Percentiles rank a stretch among this genome's conserved stretches.
These are phyloP conservation scores for Epinephelus coioides DNA, from an alignment of 2,797 vertebrate genomes.

Conservation along the genomic window DNA sequence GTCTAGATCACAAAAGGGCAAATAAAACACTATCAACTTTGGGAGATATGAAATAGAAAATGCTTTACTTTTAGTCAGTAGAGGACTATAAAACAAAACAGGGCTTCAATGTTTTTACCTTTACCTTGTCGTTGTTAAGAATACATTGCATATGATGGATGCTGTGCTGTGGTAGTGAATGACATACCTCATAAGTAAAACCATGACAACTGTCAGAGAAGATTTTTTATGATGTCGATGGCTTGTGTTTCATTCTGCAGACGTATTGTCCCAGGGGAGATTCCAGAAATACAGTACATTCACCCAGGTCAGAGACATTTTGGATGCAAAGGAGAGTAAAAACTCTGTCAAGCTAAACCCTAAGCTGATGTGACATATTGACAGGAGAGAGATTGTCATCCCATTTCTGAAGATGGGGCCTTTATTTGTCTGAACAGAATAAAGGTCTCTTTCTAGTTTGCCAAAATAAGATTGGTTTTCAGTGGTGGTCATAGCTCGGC, in stretches of 20 bases:
- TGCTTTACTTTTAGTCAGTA: too few relatives aligned
- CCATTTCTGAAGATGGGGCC: slow-evolving; percentile 15
- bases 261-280: not conserved
- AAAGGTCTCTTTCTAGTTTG: slow-evolving; percentile 24
- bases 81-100: too few relatives aligned
- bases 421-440: slow-evolving; percentile 14
- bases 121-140: not conserved
- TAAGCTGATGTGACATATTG: slow-evolving; percentile 21
- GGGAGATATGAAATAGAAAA: too few relatives aligned
- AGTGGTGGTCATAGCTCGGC: slow-evolving; percentile 16
- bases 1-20: too few relatives aligned
- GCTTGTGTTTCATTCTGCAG: not conserved
- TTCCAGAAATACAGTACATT: not conserved
- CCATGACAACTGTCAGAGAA: not conserved
- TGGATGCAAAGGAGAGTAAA: slow-evolving; percentile 14
- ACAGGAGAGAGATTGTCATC: slow-evolving; percentile 15
- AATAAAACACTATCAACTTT: too few relatives aligned
- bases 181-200: not conserved
- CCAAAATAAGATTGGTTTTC: slow-evolving; percentile 43
- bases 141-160: not conserved
- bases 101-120: too few relatives aligned
- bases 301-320: not conserved
- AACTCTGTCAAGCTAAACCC: slow-evolving; percentile 21
- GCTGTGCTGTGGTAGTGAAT: not conserved
- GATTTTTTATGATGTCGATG: not conserved